Base-by-base conservation (phyloP, 2,113 vertebrate genomes). In the Phylloscopus trochiloides region DNA sequence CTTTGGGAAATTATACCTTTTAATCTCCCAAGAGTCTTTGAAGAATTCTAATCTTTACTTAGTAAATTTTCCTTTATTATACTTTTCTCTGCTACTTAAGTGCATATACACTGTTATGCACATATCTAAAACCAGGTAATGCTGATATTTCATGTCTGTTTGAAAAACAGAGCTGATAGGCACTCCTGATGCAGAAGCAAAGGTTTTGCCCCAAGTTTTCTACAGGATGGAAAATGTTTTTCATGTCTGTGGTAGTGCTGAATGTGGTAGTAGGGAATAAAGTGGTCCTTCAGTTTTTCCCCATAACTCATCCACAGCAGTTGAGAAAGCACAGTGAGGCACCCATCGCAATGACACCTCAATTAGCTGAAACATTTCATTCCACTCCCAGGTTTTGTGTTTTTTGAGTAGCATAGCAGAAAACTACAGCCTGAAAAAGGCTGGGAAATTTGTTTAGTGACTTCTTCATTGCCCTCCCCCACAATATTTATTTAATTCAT, bases 21-120 rank as follows among this genome's bases (percentile, higher is more conserved):
- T 47, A 81, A 82, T 61, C 26, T 61, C 17, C 12, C n/a, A 32
- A 38, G 45, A 84, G 12, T 29, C 28, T 90, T 86, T 68, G 48
- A 96, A 84, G n/a, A 51, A 61, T 72, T 67, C 29, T 79, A 57
- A 54, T 80, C 3, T 67, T 54, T 92, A 71, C 5, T 80, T 61
- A 80, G 66, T 71, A 9, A 67, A 18, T 47, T 68, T 48, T 40
- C 9, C 10, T 28, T 47, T 81, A 67, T 42, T 77, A 29, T 17
- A 70, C 5, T 74, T 91, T 17, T 38, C 13, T 71, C 42, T 71
- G 34, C 17, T 70, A 17, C 14, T 51, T 77, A 13, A 8, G 11
- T 45, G 34, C 1, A 0, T 38, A 29, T 43, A 40, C 17, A 14
- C 5, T 29, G 5, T 72, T 51, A 47, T 1, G 3, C 25, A 26